Evolutionary conservation across 2,113 vertebrate species (phyloP), one percentile per base, ranked within the genome.

Genomic region (Oostethus manadensis): DNA sequence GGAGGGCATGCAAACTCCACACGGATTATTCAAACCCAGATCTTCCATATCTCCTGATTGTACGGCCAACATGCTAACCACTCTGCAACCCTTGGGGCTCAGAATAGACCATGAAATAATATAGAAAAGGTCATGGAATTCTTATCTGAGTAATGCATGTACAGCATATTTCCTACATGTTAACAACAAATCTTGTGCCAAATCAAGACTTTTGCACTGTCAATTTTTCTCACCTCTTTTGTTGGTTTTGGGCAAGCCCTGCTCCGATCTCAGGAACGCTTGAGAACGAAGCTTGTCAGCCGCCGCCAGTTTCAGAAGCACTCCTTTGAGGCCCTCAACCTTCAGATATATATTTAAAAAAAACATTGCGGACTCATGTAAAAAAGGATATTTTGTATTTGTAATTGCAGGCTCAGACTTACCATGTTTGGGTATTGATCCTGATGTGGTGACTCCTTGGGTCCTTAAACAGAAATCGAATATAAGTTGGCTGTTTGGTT

Each of bases 141-240:
- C 10, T 10, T 38, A 9, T 10, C 3, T 38, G 3, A 3, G 9
- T 11, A 8, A 38, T 38, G 35, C 7, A 7, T 33, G 7, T 33
- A 5, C 29, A 33, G 29, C 5, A 33, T 33, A 7, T 42, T 42
- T 13, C 38, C 11, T 42, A 42, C 38, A 13, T 3, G 11, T 42
- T 42, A 0, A 14, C 11, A 42, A 14, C 38, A 42, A 42, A 42
- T 10, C 11, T 42, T 29, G 50, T 17, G 49, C 8, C 16, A 29
- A 51, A 5, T 17, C 26, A 26, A 15, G 8, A 29, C 3, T 7
- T 51, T 51, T 26, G 23, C 1, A 2, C 6, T 10, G 23, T 10
- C 16, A 17, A 6, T n/a, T 54, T 66, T 1, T 26, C 83, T 88
- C 47, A 92, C 90, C 86, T 88, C 90, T 91, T 76, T 91, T 92